Evolutionary conservation across 2,113 vertebrate genomes (phyloP), one percentile per base, ranked within the genome.

Genomic region (Brachypodius melanocephalos): DNA sequence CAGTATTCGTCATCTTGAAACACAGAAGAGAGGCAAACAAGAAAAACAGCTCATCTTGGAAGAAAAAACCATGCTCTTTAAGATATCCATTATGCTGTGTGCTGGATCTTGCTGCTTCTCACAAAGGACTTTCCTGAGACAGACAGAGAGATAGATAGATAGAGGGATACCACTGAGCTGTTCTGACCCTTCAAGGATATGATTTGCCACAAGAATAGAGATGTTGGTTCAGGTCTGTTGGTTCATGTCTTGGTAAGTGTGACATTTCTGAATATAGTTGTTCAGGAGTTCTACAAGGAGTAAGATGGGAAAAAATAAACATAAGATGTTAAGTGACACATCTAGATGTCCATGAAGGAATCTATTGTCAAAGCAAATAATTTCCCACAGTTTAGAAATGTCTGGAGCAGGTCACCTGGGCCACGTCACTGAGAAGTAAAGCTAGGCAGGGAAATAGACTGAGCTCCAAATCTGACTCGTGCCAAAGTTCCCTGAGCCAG

Each of bases 71-170:
- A 40, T 43, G 12, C 9, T 61, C 18, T 15, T 91, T 28, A 46
- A 54, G 17, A 59, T 20, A 77, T 32, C 21, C 28, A 43, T 14
- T 48, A 31, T 0, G 0, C 6, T 42, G 17, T 28, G 31, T 67
- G 59, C n/a, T 66, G 65, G 48, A 55, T 63, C 83, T 75, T 85
- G n/a, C 18, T 72, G 58, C 52, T 88, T 82, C 42, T 72, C 34
- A 63, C 66, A 78, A 74, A 26, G n/a, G 25, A 65, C 24, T 22
- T 72, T 13, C 36, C 31, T 36, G 10, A 85, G 32, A 63, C 8
- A n/a, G 32, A 73, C 3, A 36, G 52, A 66, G 1, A 62, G 26
- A 42, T 1, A 89, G 52, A 46, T 0, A 49, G 31, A 31, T 0
- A 38, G 38, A 73, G 13, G 18, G 42, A 82, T 28, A 34, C 17